Percentiles rank a stretch among this genome's conserved stretches.
phyloP scores from a whole-genome alignment of 2,797 vertebrate species.

The Etheostoma perlongum region DNA sequence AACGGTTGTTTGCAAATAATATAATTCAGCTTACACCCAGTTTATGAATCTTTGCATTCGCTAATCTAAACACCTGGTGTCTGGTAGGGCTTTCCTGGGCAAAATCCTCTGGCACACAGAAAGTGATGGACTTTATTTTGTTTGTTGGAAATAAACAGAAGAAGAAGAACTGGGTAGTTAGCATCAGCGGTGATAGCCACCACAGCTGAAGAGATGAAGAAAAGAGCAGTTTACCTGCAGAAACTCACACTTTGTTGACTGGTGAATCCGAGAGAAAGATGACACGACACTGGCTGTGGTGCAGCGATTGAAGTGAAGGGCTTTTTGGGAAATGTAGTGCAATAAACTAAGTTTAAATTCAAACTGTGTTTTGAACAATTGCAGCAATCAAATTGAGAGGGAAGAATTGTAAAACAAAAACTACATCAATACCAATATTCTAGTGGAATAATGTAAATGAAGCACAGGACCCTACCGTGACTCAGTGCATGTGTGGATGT shows the following conservation, averaged over 20 bases:
- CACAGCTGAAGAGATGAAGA: background rate
- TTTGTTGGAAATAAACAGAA: slow-evolving; percentile 56
- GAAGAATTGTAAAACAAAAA: background rate
- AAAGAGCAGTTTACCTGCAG: slow-evolving; percentile 5
- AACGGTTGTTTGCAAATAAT: slow-evolving; percentile 67
- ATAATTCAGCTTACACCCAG: slow-evolving; percentile 65
- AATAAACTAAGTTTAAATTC: slow-evolving; percentile 13
- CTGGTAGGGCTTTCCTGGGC: slow-evolving; percentile 58
- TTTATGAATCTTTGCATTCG: slow-evolving; percentile 72
- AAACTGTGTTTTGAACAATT: background rate
- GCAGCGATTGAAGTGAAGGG: slow-evolving; percentile 41
- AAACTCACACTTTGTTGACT: background rate
- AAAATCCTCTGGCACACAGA: slow-evolving; percentile 61
- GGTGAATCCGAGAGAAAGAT: background rate
- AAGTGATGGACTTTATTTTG: slow-evolving; percentile 59
- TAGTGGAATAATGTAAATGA: slow-evolving; percentile 19
- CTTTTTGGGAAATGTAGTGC: background rate
- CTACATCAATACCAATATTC: slow-evolving; percentile 23
- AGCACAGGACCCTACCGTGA: slow-evolving; percentile 16
- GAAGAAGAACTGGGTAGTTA: slow-evolving; percentile 22
- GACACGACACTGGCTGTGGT: background rate
- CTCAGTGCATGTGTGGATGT: slow-evolving; percentile 33
- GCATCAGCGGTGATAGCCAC: slow-evolving; percentile 26
- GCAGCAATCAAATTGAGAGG: background rate
- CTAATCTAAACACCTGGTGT: slow-evolving; percentile 75